Percentiles rank a stretch among this genome's conserved stretches.
phyloP scores from a whole-genome alignment of 1,140 invertebrate genomes.

The Caerostris extrusa region DNA sequence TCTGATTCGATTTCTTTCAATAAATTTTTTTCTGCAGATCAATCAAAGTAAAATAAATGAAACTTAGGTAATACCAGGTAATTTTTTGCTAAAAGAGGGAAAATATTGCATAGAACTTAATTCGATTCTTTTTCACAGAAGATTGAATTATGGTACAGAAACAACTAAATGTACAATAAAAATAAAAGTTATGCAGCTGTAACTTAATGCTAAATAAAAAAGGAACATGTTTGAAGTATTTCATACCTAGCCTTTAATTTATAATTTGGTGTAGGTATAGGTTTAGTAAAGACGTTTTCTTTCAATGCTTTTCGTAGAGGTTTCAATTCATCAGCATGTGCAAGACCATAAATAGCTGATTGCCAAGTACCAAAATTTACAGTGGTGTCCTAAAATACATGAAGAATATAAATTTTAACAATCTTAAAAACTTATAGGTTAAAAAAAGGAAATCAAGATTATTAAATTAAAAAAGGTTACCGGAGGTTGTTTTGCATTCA shows the following conservation, averaged over 20 bases:
- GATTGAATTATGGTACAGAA: too few relatives aligned
- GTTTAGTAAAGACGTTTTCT: conserved; percentile 58
- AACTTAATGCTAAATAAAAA: too few relatives aligned
- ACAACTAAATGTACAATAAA: too few relatives aligned
- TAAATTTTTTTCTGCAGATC: too few relatives aligned
- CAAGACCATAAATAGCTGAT: conserved; percentile 88
- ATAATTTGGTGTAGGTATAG: conserved; percentile 42
- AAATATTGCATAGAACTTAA: too few relatives aligned
- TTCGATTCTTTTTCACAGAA: too few relatives aligned
- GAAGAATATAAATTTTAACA: neutral
- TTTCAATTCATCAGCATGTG: conserved; percentile 85
- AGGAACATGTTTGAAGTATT: neutral
- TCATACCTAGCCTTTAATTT: conserved; percentile 50
- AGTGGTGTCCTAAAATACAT: conserved; percentile 79
- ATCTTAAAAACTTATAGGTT: neutral
- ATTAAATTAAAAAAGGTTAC: neutral
- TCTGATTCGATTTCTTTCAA: too few relatives aligned
- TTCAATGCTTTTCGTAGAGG: conserved; percentile 82
- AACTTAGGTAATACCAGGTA: too few relatives aligned
- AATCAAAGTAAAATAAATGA: too few relatives aligned
- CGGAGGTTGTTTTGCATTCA: conserved; percentile 17
- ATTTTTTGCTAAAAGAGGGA: too few relatives aligned
- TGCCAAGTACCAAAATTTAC: conserved; percentile 92
- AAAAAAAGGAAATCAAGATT: neutral
- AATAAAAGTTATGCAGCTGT: too few relatives aligned